These are phyloP conservation scores for Aramus guarauna DNA, from an alignment of 2,113 vertebrate genomes.

Conservation along the genomic window DNA sequence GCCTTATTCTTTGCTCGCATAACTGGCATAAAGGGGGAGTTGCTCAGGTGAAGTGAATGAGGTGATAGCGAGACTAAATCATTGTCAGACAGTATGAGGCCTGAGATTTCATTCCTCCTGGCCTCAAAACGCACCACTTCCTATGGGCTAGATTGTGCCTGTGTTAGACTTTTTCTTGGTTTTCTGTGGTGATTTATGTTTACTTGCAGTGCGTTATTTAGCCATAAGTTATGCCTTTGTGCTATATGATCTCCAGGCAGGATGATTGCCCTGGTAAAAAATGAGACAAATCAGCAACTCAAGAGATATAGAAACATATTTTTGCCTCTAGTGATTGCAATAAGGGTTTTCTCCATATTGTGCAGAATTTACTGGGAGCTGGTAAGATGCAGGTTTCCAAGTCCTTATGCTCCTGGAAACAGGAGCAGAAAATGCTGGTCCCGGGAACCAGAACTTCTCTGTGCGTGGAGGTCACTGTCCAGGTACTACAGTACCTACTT, in stretches of 20 bases:
- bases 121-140: neutral
- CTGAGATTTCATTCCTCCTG: neutral
- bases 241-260: neutral
- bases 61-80: neutral
- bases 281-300: neutral
- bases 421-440: neutral
- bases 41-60: neutral
- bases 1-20: neutral
- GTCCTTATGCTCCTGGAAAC: neutral
- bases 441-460: neutral
- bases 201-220: neutral
- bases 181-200: conserved; percentile 5
- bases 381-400: neutral
- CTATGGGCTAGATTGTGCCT: neutral
- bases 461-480: neutral
- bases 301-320: neutral
- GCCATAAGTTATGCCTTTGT: neutral
- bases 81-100: neutral
- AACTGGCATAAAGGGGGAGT: neutral
- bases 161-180: neutral
- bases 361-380: neutral
- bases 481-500: neutral
- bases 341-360: neutral
- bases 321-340: neutral
- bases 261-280: neutral